Evolutionary conservation across 2,888 invertebrate species (phyloP), one percentile per base, ranked within the genome.

Genomic region (Anthophora plumipes): DNA sequence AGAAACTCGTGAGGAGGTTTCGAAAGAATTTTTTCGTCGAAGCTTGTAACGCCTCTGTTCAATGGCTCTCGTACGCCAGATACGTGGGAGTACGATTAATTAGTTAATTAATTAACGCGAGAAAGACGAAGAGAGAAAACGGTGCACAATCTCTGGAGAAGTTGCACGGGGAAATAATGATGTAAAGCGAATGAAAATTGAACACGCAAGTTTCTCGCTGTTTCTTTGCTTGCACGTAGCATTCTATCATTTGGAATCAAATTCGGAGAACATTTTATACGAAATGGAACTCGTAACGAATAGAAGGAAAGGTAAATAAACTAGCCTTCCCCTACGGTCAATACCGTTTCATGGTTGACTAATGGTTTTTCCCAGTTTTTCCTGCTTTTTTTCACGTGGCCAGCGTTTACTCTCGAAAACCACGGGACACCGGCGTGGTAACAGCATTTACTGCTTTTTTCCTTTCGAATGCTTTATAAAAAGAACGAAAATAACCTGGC

Each of bases 71-170:
- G 37, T 31, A 22, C 11, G 17, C 39, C 3, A 31, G 63, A 39
- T 20, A 63, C 71, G 46, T 57, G 63, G 14, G 61, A 54, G 39
- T n/a, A 11, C 8, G 0, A 54, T 60, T 70, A 75, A 74, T 68
- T 74, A 74, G 48, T 2, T 9, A 22, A 41, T 68, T 43, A 68
- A 70, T 75, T 61, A 70, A 8, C 55, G 43, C n/a, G 54, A 14
- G 22, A 46, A 20, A 11, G 8, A n/a, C 12, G 9, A 8, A 0
- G 1, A 20, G 22, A 14, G 52, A 54, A 77, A 67, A 67, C 9
- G 11, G 11, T 14, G 20, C 7, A 25, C n/a, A n/a, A n/a, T 20
- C 20, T 11, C 11, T 25, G 31, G 46, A 46, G 20, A 57, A 7
- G 22, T 43, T 57, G 43, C 14, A 0, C 14, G n/a, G 43, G n/a